These are phyloP conservation scores for Thalassophryne amazonica DNA, from an alignment of 2,797 vertebrate genomes.

Conservation along the genomic window DNA sequence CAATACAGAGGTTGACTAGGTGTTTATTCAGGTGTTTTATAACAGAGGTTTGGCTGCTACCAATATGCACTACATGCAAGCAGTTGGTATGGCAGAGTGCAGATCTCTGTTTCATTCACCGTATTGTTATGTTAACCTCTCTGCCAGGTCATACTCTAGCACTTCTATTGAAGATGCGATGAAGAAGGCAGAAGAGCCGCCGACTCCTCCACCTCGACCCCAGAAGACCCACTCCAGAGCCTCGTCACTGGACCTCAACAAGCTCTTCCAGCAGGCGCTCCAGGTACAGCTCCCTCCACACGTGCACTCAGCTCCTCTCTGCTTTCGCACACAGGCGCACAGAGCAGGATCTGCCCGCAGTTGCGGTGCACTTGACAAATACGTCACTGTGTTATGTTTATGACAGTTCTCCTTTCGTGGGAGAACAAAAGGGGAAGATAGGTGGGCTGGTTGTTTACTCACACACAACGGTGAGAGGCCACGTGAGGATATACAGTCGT, in stretches of 20 bases:
- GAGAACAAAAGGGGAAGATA: constrained; percentile 22
- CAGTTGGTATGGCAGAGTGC: too few relatives aligned
- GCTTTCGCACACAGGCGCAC: background rate
- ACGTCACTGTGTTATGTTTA: background rate
- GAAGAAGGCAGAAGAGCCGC: constrained; percentile 92
- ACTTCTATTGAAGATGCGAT: constrained; percentile 92
- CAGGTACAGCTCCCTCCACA: constrained; percentile 64
- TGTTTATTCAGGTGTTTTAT: too few relatives aligned
- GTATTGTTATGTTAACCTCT: too few relatives aligned
- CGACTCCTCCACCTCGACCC: constrained; percentile 91
- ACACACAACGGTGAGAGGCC: constrained; percentile 8
- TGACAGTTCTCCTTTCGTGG: constrained; percentile 22
- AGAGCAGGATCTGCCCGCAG: background rate
- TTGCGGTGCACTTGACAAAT: background rate
- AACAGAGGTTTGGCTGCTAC: too few relatives aligned
- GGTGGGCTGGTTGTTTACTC: background rate
- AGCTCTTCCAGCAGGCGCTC: constrained; percentile 89
- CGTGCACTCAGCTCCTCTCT: background rate
- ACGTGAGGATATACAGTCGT: background rate
- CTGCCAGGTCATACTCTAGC: constrained; percentile 90
- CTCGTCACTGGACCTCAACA: constrained; percentile 96
- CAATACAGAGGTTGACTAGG: too few relatives aligned
- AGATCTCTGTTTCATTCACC: too few relatives aligned
- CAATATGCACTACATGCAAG: too few relatives aligned
- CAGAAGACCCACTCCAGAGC: constrained; percentile 96